Conservation (phyloP, 2,113 vertebrate genomes). For the Sporophila hypoxantha region DNA sequence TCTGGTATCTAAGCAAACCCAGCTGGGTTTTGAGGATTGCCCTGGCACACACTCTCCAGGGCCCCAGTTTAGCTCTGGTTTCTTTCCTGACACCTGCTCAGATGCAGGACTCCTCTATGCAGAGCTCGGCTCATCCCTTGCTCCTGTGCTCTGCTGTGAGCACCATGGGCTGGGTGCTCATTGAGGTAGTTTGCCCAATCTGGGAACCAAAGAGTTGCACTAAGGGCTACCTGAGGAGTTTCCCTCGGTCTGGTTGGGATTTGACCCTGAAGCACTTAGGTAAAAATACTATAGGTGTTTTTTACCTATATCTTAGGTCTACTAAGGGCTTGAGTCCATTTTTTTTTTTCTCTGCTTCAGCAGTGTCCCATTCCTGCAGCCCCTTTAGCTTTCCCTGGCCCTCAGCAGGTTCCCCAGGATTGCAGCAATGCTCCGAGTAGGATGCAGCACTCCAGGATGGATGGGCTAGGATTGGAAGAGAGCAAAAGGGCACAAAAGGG, state of each 20-base stretch:
- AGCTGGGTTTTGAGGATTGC: not conserved
- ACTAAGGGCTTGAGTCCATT: not conserved
- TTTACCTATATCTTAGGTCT: not conserved
- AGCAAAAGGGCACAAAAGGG: not conserved
- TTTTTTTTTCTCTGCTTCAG: not conserved
- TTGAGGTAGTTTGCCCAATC: fast-evolving
- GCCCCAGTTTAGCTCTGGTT: not conserved
- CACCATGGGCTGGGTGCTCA: fast-evolving
- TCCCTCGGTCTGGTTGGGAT: not conserved
- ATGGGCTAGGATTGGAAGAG: not conserved
- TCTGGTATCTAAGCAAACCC: not conserved
- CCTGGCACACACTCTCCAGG: not conserved
- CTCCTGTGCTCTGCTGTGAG: not conserved
- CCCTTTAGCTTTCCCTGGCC: not conserved
- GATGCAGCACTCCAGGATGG: not conserved
- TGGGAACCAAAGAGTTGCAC: not conserved
- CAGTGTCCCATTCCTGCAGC: not conserved
- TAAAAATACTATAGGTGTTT: not conserved
- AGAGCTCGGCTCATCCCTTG: fast-evolving
- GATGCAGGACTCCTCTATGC: not conserved
- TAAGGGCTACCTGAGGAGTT: not conserved
- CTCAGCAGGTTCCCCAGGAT: not conserved
- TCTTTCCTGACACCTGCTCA: not conserved
- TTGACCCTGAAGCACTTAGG: not conserved
- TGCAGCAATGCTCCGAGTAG: not conserved